Base-by-base conservation (phyloP, 2,888 invertebrate species). In the Dorcus parallelipipedus region DNA sequence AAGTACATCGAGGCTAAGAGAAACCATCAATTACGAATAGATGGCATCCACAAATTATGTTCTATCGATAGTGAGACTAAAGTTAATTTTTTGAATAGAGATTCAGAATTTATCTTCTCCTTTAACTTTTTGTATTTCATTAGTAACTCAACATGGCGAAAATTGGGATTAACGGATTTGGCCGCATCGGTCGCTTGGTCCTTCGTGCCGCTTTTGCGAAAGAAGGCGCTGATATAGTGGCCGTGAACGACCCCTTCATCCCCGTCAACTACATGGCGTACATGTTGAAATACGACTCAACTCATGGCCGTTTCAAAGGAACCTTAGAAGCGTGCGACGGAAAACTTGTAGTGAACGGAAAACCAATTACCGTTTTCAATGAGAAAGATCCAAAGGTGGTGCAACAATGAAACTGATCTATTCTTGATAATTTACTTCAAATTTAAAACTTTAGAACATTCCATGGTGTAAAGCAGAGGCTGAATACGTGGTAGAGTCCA, bases 221-320 rank as follows among this genome's bases (percentile, higher is more conserved):
- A 60, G 90, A 90, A 73, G 90, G 89, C 52, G 89, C 89, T 54
- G 79, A 87, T 78, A 93, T 97, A 48, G 90, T 94, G 14, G 96
- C 97, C 59, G 85, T 98, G 77, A 98, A 99, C 78, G 98, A 99
- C 79, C 98, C 98, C 41, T 96, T 96, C 85, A 93, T 99, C 77
- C 90, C 90, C 69, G 84, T 97, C 58, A 93, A 96, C 74, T 97
- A 98, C 83, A 97, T 98, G 97, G 97, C 95, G 42, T 98, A 99
- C 84, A 87, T 98, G 83, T 93, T 98, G 85, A 92, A 95, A 78
- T 96, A 93, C 78, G 98, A 99, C 80, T 95, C 97, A n/a, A 97
- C 97, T 60, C 98, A 99, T 76, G 98, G 98, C 54, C 87, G 88
- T 75, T 98, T 92, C 88, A 73, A 94, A 80, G 95, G 97, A 53